Evolutionary conservation across 2,888 invertebrate species (phyloP).

Genomic region (Phania funesta): DNA sequence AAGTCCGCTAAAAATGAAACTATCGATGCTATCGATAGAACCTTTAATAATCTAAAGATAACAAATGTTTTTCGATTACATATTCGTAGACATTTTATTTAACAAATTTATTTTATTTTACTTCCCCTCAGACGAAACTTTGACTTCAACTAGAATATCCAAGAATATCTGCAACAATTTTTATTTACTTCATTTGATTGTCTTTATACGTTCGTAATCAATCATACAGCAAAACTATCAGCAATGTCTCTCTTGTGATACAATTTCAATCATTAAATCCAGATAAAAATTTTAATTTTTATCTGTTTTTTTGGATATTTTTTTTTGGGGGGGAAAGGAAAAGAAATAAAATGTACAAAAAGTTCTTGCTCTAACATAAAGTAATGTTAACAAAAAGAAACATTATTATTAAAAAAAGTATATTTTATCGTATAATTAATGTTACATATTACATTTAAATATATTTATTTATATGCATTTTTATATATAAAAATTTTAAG

Average conservation of each 20-base stretch:
- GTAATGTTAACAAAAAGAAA: constrained; percentile 53
- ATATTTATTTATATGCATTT: background rate
- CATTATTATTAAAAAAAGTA: constrained; percentile 34
- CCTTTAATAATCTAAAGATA: too few relatives aligned
- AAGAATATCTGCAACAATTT: too few relatives aligned
- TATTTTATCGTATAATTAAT: background rate
- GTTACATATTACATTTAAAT: constrained; percentile 10
- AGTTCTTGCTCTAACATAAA: constrained; percentile 60
- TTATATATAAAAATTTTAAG: background rate
- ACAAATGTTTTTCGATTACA: too few relatives aligned
- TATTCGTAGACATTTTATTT: too few relatives aligned
- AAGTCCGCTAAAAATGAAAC: too few relatives aligned
- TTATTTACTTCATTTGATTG: too few relatives aligned
- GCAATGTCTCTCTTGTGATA: background rate
- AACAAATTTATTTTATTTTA: too few relatives aligned
- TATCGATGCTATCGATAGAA: too few relatives aligned
- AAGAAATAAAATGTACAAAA: constrained; percentile 66
- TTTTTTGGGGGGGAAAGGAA: background rate
- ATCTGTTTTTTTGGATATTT: constrained; percentile 8
- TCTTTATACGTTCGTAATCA: too few relatives aligned
- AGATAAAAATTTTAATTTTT: constrained; percentile 16
- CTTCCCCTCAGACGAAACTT: too few relatives aligned
- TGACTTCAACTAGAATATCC: too few relatives aligned
- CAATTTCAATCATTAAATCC: constrained; percentile 3
- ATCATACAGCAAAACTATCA: background rate